Conservation (phyloP, 1,140 invertebrate genomes). For the Drusus annulatus region DNA sequence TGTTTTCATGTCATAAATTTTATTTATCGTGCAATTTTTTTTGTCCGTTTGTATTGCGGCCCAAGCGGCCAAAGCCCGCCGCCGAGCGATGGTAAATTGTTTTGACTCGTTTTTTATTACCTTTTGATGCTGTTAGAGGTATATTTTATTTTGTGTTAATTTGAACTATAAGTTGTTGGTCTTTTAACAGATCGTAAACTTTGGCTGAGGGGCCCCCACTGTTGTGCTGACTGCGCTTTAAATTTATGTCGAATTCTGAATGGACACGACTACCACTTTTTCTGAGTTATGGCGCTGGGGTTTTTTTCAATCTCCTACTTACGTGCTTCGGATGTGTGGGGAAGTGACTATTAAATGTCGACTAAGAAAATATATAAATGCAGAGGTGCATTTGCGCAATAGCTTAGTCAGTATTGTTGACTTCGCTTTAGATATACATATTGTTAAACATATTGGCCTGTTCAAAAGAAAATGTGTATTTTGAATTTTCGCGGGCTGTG, state of each 20-base stretch:
- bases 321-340: background rate
- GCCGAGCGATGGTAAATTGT: constrained; percentile 45
- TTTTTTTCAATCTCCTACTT: background rate
- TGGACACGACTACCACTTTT: constrained; percentile 59
- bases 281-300: background rate
- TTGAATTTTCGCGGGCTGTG: too few species aligned
- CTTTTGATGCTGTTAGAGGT: constrained; percentile 42
- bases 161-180: constrained; percentile 70
- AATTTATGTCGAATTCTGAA: constrained; percentile 48
- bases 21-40: constrained; percentile 40
- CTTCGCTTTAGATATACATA: too few species aligned
- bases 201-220: constrained; percentile 57
- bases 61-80: constrained; percentile 44
- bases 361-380: too few species aligned
- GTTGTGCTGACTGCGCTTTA: constrained; percentile 42
- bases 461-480: too few species aligned
- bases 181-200: constrained; percentile 74
- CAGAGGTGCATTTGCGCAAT: too few species aligned
- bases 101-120: constrained; percentile 43
- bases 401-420: too few species aligned
- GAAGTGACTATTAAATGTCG: too few species aligned
- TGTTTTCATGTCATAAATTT: constrained; percentile 37
- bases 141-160: constrained; percentile 73
- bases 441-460: too few species aligned
- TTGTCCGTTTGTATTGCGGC: constrained; percentile 6